Conservation (phyloP, 2,797 vertebrate genomes). For the Simalia tracyae region DNA sequence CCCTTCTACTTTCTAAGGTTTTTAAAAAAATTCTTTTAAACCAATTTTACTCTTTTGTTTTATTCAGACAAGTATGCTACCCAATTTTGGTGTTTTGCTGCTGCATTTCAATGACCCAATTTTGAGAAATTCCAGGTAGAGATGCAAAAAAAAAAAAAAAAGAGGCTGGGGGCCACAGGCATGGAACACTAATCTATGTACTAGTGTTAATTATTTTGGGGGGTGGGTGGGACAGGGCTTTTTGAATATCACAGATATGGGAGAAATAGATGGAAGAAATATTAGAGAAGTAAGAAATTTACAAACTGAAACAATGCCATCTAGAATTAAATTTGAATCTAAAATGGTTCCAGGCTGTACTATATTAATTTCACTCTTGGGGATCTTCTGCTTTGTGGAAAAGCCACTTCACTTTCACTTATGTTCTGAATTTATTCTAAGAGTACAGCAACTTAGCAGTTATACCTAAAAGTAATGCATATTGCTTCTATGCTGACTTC, state of each 20-base stretch:
- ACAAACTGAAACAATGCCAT: neutral
- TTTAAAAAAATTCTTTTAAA: neutral
- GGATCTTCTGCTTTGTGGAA: neutral
- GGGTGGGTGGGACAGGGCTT: neutral
- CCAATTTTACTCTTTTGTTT: neutral
- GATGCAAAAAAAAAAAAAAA: neutral
- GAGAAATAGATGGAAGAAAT: neutral
- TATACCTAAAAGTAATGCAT: neutral
- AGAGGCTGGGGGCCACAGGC: neutral
- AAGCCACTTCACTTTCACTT: neutral
- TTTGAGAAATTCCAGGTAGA: neutral
- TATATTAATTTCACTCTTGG: neutral
- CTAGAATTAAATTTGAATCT: neutral
- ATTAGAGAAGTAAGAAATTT: neutral
- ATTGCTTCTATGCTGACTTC: neutral
- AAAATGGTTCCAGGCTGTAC: neutral
- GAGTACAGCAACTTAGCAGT: neutral
- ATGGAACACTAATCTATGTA: neutral
- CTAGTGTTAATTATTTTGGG: neutral
- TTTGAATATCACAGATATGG: neutral
- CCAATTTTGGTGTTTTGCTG: neutral
- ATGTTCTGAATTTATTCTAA: neutral
- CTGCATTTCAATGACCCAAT: neutral
- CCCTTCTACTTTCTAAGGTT: neutral
- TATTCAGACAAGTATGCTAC: neutral